These are phyloP conservation scores for Tachypleus tridentatus DNA, from an alignment of 1,140 invertebrate genomes.

Conservation along the genomic window DNA sequence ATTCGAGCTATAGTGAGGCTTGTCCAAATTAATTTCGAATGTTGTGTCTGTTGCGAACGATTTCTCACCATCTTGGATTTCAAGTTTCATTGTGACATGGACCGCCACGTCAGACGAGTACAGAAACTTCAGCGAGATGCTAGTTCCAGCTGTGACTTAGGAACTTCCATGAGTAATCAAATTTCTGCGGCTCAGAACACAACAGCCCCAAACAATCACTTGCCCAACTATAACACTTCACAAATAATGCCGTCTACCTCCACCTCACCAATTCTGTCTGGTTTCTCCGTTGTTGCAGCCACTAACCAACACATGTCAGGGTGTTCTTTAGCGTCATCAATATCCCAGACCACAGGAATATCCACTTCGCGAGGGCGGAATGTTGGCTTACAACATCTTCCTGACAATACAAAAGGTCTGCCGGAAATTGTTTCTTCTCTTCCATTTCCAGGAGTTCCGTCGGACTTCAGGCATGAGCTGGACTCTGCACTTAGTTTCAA, in stretches of 20 bases:
- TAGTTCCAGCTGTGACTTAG: too few species aligned
- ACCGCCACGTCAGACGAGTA: conserved; percentile 29
- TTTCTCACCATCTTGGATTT: conserved; percentile 41
- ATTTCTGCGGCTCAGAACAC: too few species aligned
- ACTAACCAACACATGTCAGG: conserved; percentile 12
- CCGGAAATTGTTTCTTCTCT: conserved; percentile 13
- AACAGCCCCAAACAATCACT: conserved; percentile 2
- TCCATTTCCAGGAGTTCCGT: conserved; percentile 5
- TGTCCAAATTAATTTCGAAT: conserved; percentile 49
- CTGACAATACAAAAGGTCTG: conserved; percentile 9
- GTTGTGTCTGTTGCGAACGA: conserved; percentile 49
- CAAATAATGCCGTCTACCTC: conserved; percentile 9
- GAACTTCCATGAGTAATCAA: too few species aligned
- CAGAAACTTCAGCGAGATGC: conserved; percentile 12
- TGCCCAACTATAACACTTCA: background rate
- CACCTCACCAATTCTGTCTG: background rate
- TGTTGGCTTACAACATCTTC: conserved; percentile 10
- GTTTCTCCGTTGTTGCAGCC: conserved; percentile 5
- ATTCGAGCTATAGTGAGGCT: conserved; percentile 32
- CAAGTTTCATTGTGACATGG: conserved; percentile 51
- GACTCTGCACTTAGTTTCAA: conserved; percentile 15
- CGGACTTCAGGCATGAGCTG: conserved; percentile 14
- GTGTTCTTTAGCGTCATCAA: conserved; percentile 11
- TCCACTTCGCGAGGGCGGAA: conserved; percentile 4
- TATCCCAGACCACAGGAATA: conserved; percentile 13